Evolutionary conservation across 2,113 vertebrate species (phyloP), one percentile per base, ranked within the genome.

Genomic region (Gallinago undulata): DNA sequence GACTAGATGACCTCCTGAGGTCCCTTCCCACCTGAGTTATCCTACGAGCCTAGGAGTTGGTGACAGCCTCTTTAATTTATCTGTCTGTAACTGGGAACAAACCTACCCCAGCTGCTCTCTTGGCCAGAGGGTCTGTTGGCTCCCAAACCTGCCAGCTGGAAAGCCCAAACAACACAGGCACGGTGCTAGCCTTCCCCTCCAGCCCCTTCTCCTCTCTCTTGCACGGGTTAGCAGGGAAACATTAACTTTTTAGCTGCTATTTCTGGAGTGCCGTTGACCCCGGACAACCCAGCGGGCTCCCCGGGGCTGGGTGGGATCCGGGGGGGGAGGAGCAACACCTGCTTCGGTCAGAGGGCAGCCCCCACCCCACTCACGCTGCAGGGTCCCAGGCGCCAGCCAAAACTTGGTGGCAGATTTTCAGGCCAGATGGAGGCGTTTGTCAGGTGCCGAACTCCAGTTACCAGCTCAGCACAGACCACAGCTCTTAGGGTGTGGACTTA

Each of bases 201-300:
- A 91, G 35, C n/a, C 45, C 27, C 37, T 51, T 87, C 74, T 96
- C 56, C 33, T 48, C 50, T 48, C 60, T 50, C 62, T 50, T 13
- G 15, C 81, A 19, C 0, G 18, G 50, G 16, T 59, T 53, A 77
- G 72, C 59, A 51, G 33, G 55, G 60, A 86, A 91, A 41, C 35
- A n/a, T 85, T 22, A 41, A 47, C 18, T 56, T 89, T 87, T 63
- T 84, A 62, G 57, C 83, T 69, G 87, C 86, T 91, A 7, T 83
- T 91, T 69, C 28, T 45, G 79, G 59, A 94, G 55, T 1, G 0
- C 15, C 6, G 4, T 23, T 94, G 85, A 80, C 78, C 78, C 68
- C 7, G 81, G 73, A 33, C 25, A 69, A 3, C 1, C 7, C 53
- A 23, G 51, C 0, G 4, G 2, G 1, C 35, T 89, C 33, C 35